Conservation (phyloP, 1,140 invertebrate species). For the Saccostrea echinata region DNA sequence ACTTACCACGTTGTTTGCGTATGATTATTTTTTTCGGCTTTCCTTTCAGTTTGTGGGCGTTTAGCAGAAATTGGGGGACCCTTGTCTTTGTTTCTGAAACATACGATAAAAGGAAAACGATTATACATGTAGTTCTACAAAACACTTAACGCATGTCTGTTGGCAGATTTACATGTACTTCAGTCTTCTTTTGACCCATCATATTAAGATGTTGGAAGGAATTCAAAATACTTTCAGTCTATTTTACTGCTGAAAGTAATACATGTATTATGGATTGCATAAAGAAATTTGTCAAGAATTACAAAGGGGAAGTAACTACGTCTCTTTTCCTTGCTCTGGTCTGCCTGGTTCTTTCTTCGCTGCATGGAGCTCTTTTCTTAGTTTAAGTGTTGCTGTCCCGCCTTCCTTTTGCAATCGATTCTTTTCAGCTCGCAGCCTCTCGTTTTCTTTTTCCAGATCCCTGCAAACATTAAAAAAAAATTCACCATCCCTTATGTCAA, state of each 20-base stretch:
- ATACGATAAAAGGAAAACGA: not conserved
- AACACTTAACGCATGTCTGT: not conserved
- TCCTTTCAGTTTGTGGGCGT: slow-evolving; percentile 10
- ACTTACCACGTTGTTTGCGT: too few species aligned
- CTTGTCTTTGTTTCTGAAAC: not conserved
- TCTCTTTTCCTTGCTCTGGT: not conserved
- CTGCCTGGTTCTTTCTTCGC: not conserved
- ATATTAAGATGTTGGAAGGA: too few species aligned
- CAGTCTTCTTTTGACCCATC: too few species aligned
- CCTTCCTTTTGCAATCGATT: not conserved
- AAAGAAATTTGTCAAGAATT: too few species aligned
- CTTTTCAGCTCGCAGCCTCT: not conserved
- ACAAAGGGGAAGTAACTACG: not conserved
- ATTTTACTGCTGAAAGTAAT: too few species aligned
- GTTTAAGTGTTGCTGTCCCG: not conserved
- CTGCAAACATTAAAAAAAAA: not conserved
- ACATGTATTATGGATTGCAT: too few species aligned
- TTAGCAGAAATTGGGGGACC: not conserved
- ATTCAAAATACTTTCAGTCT: too few species aligned
- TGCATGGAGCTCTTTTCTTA: not conserved
- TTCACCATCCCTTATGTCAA: not conserved
- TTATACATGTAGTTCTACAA: not conserved
- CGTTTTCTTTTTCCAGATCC: not conserved
- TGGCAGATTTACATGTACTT: too few species aligned
- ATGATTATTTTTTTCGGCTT: too few species aligned